Conservation (phyloP, 2,797 vertebrate species). For the Thaleichthys pacificus region DNA sequence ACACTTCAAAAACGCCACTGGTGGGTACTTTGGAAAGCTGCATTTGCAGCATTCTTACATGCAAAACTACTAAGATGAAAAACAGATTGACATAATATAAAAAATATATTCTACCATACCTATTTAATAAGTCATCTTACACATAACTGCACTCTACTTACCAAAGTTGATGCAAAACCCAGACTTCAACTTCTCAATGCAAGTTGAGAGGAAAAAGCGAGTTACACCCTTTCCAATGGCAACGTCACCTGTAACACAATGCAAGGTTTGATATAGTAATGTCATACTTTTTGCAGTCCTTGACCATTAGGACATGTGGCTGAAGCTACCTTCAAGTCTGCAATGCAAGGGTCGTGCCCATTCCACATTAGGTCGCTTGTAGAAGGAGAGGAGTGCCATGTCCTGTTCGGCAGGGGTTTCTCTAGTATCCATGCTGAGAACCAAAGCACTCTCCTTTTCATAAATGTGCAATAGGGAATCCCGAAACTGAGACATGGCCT, state of each 20-base stretch:
- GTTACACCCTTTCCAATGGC: conserved; percentile 29
- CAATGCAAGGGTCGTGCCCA: no score
- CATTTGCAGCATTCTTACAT: no score
- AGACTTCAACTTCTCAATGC: conserved; percentile 34
- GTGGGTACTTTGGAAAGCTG: no score
- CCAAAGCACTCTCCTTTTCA: no score
- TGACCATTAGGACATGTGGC: conserved; percentile 4
- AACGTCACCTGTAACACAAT: conserved; percentile 25
- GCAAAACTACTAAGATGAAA: not conserved
- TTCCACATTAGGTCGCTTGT: no score
- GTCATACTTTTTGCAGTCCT: not conserved
- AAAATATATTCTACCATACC: not conserved
- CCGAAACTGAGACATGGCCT: no score
- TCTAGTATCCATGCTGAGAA: no score
- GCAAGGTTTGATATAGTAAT: conserved; percentile 20
- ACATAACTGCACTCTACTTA: conserved; percentile 11
- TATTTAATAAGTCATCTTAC: not conserved
- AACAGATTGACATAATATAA: not conserved
- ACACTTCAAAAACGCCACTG: no score
- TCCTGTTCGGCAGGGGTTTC: no score
- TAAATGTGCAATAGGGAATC: no score
- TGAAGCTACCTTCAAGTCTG: no score
- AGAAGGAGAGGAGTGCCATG: no score
- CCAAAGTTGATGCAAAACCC: conserved; percentile 34
- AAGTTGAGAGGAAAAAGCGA: conserved; percentile 34